phyloP scores from a whole-genome alignment of 2,888 invertebrate species.

The Gymnocheta viridis region DNA sequence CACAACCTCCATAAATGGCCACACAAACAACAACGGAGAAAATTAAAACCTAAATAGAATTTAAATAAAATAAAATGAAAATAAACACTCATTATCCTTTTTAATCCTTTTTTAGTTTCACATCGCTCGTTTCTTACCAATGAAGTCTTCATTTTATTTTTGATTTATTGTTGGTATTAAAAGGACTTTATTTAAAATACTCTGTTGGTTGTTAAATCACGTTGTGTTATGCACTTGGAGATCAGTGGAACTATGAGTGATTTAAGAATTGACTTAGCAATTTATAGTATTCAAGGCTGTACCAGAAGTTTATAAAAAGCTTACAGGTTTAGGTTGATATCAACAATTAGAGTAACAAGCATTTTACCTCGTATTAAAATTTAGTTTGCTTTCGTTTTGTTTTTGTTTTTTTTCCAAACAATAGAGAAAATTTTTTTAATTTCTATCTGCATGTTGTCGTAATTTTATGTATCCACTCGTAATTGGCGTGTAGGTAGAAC shows the following conservation, averaged over 20 bases:
- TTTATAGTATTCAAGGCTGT: conserved; percentile 64
- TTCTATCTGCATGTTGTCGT: conserved; percentile 7
- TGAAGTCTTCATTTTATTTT: conserved; percentile 64
- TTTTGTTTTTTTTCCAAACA: conserved; percentile 23
- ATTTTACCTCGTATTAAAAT: conserved; percentile 4
- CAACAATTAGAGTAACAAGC: not conserved
- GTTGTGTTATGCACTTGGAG: conserved; percentile 44
- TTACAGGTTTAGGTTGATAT: conserved; percentile 2
- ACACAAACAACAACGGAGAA: conserved; percentile 64
- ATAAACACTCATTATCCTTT: conserved; percentile 5
- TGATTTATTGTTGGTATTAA: not conserved
- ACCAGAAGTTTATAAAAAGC: conserved; percentile 9
- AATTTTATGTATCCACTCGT: not conserved
- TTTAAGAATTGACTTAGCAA: conserved; percentile 44
- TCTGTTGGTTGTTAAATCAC: conserved; percentile 12
- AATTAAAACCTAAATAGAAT: conserved; percentile 51
- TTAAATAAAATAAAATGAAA: not conserved
- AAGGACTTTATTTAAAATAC: conserved; percentile 3
- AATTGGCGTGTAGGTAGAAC: conserved; percentile 43
- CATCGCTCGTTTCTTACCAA: conserved; percentile 59
- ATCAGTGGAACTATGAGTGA: conserved; percentile 63
- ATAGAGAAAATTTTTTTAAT: conserved; percentile 36
- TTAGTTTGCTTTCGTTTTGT: conserved; percentile 12
- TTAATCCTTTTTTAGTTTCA: not conserved
- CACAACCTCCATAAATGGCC: conserved; percentile 47